These are phyloP conservation scores for Sternarchorhynchus goeldii DNA, from an alignment of 2,797 vertebrate genomes.

Conservation along the genomic window DNA sequence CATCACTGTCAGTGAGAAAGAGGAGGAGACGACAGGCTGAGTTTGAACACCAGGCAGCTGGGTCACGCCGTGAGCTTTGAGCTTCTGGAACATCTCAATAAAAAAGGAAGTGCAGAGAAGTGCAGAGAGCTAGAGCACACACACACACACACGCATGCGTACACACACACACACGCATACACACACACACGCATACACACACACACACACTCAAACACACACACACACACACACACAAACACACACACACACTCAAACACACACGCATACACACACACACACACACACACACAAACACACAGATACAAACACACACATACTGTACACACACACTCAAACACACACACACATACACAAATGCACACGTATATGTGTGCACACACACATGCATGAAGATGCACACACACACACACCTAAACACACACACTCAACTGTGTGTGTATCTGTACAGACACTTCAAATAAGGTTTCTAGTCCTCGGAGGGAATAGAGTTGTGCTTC, in stretches of 20 bases:
- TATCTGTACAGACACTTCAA: conserved; percentile 36
- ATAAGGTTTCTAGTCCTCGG: conserved; percentile 48
- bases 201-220: too few relatives aligned
- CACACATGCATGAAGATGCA: neutral
- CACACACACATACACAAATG: neutral
- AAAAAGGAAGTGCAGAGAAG: conserved; percentile 28
- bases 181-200: too few relatives aligned
- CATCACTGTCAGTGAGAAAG: conserved; percentile 25
- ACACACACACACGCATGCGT: neutral
- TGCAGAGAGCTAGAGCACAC: neutral
- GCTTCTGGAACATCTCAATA: conserved; percentile 34
- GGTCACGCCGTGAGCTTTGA: conserved; percentile 22
- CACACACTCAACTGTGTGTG: neutral
- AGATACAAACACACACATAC: too few relatives aligned
- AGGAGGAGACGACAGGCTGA: conserved; percentile 36
- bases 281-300: too few relatives aligned
- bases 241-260: neutral
- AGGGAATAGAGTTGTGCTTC: conserved; percentile 48
- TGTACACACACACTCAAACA: too few relatives aligned
- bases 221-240: too few relatives aligned
- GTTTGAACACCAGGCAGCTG: conserved; percentile 38
- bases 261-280: too few relatives aligned
- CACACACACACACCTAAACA: conserved; percentile 21
- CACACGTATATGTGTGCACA: too few relatives aligned
- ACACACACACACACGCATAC: too few relatives aligned